Conservation (phyloP, 2,797 vertebrate species). For the Mionectes olivaceus region DNA sequence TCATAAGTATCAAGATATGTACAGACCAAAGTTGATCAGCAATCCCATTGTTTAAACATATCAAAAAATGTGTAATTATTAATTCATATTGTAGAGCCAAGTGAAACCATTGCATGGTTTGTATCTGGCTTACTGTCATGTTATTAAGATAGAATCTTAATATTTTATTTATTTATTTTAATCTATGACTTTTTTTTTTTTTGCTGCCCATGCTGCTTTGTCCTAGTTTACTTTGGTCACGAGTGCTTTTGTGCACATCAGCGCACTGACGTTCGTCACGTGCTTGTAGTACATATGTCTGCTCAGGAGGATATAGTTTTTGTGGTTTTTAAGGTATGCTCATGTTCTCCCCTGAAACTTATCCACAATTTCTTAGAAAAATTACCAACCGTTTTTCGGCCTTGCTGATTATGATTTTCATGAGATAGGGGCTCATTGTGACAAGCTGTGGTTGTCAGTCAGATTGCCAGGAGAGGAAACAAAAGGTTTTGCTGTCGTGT, state of each 20-base stretch:
- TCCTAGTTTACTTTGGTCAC: constrained; percentile 53
- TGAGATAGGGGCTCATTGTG: not conserved
- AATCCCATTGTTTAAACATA: constrained; percentile 63
- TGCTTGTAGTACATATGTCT: constrained; percentile 38
- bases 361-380: not conserved
- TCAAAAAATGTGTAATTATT: constrained; percentile 51
- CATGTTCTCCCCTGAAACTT: not conserved
- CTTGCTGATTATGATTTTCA: not conserved
- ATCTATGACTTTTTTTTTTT: constrained; percentile 26
- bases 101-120: constrained; percentile 60
- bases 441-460: constrained; percentile 67
- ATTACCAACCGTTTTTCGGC: not conserved
- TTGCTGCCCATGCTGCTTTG: constrained; percentile 61
- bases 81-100: constrained; percentile 66
- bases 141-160: constrained; percentile 46
- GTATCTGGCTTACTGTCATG: constrained; percentile 56
- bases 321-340: constrained; percentile 20
- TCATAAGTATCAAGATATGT: constrained; percentile 74
- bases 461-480: constrained; percentile 43
- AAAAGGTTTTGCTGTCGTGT: not conserved
- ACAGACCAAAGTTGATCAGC: constrained; percentile 79
- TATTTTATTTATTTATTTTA: constrained; percentile 77
- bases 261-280: not conserved
- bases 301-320: constrained; percentile 45
- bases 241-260: constrained; percentile 36